Evolutionary conservation across 2,888 invertebrate genomes (phyloP), one percentile per base, ranked within the genome.

Genomic region (Trachelus tabidus): DNA sequence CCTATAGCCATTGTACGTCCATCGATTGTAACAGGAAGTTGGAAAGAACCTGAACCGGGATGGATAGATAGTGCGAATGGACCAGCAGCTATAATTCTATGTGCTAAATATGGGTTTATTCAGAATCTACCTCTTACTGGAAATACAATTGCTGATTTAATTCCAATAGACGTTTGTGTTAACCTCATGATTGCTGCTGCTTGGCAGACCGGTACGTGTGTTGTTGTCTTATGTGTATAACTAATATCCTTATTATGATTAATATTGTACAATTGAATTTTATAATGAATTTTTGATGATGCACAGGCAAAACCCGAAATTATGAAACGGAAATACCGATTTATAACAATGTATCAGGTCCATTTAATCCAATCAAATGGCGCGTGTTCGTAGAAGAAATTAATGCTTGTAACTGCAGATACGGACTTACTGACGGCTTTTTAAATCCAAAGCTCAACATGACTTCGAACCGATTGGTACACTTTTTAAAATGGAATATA

Each of bases 291-390:
- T 15, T 37, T 37, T 37, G 12, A 37, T 1, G 37, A 37, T 37
- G 12, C 37, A 37, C 37, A 37, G 37, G 37, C 1, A 37, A 37
- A 15, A 1, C 1, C 12, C 37, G 12, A 12, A 12, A 37, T 37
- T 15, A 12, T 37, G 4, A 37, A 37, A 15, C 4, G 37, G 37
- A 89, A 75, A 92, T 92, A 86, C 89, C 95, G 31, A 96, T 98
- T 0, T 97, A 97, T 92, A 98, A 98, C 90, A 97, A 97, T 87
- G 97, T 97, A 0, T 96, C 97, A 0, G 97, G 98, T 0, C 94
- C 94, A 37, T 93, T 96, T 76, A 98, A 97, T 90, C 97, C 97
- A 0, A 93, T 98, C 34, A 93, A 73, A 1, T 73, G 35, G 34
- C 4, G 15, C 12, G 23, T 34, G 35, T 73, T 73, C 30, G 2